phyloP scores from a whole-genome alignment of 2,888 invertebrate species.

The Apodemia zela region DNA sequence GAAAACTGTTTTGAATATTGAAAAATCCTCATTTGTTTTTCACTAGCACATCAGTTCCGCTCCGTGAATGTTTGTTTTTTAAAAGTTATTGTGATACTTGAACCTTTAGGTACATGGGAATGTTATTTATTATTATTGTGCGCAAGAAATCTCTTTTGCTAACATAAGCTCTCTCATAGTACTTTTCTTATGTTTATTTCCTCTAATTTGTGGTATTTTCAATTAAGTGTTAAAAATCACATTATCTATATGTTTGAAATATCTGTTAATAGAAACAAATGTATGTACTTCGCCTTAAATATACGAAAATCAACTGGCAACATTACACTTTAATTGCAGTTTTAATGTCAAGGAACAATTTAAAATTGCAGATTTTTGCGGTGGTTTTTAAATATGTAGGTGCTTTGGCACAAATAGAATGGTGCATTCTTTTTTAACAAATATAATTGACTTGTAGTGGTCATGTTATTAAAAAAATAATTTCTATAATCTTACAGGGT shows the following conservation, averaged over 20 bases:
- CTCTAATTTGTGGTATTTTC: neutral
- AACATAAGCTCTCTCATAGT: too few species aligned
- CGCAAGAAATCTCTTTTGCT: too few species aligned
- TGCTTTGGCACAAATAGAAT: neutral
- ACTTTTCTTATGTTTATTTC: too few species aligned
- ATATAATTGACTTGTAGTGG: neutral
- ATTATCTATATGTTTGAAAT: neutral
- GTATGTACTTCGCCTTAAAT: neutral
- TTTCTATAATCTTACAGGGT: constrained; percentile 14
- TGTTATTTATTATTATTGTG: too few species aligned
- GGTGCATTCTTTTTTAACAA: constrained; percentile 7
- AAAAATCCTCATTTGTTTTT: neutral
- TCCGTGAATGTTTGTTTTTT: too few species aligned
- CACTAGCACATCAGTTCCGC: neutral
- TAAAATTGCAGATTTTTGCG: neutral
- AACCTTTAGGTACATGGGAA: too few species aligned
- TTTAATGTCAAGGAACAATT: neutral
- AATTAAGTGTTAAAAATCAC: neutral
- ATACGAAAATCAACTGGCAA: neutral
- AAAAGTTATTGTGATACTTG: too few species aligned
- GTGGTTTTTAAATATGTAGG: constrained; percentile 1
- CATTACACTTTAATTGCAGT: neutral
- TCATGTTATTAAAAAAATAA: constrained; percentile 5
- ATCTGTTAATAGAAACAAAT: neutral
- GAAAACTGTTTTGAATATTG: neutral